These are phyloP conservation scores for Polypedilum pembai DNA, from an alignment of 1,140 invertebrate genomes.

Conservation along the genomic window DNA sequence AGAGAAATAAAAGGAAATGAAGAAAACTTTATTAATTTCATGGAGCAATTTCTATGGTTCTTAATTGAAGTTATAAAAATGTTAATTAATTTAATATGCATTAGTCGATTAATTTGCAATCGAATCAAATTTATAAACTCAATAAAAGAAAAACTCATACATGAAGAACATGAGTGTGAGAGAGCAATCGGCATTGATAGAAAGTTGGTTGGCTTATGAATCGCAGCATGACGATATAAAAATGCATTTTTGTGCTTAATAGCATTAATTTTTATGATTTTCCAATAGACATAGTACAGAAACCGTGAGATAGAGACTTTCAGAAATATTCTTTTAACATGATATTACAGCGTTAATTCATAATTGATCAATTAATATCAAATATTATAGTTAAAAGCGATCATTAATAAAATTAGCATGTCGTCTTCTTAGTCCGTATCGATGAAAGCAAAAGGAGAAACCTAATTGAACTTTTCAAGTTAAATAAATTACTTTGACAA, in stretches of 20 bases:
- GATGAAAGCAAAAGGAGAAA: constrained; percentile 5
- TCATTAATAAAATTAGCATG: neutral
- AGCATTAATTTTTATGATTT: constrained; percentile 19
- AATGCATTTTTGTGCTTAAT: neutral
- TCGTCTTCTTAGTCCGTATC: neutral
- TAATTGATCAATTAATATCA: constrained; percentile 8
- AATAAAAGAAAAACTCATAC: neutral
- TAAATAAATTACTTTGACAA: neutral
- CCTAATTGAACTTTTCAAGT: neutral
- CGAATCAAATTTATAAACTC: neutral
- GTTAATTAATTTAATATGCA: constrained; percentile 25
- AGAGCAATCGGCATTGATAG: too few species aligned
- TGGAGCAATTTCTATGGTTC: neutral
- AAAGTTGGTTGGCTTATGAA: neutral
- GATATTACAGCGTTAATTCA: constrained; percentile 3
- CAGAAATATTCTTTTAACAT: neutral
- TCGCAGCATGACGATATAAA: neutral
- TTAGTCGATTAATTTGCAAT: constrained; percentile 26
- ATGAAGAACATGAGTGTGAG: too few species aligned
- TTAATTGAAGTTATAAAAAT: constrained; percentile 8
- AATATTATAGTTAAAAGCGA: neutral
- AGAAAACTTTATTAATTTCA: constrained; percentile 6
- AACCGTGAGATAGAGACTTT: neutral
- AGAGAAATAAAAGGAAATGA: neutral
- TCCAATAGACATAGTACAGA: neutral